Conservation (phyloP, 2,797 vertebrate genomes). For the Limosa lapponica region DNA sequence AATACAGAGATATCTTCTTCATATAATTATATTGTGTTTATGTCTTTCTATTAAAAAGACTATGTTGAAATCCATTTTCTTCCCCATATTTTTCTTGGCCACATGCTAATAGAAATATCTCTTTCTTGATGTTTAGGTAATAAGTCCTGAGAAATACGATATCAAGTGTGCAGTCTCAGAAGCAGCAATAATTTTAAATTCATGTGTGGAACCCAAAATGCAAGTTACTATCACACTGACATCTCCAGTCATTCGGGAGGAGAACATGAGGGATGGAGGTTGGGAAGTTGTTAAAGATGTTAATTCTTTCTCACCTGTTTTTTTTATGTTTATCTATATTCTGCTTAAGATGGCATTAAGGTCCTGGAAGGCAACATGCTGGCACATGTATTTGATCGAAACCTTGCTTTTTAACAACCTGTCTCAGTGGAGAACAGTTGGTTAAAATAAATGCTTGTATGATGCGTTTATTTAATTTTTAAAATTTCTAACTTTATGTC, state of each 20-base stretch:
- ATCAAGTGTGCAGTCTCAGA: constrained; percentile 91
- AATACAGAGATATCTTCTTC: not conserved
- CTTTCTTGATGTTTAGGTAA: constrained; percentile 82
- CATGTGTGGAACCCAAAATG: constrained; percentile 94
- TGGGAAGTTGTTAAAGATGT: constrained; percentile 82
- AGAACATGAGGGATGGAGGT: constrained; percentile 94
- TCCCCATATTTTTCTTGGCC: not conserved
- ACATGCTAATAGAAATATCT: constrained; percentile 20
- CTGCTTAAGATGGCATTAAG: constrained; percentile 80
- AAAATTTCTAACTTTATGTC: constrained; percentile 65
- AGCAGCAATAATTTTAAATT: constrained; percentile 92
- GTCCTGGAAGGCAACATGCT: constrained; percentile 89
- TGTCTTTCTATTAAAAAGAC: not conserved
- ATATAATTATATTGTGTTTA: not conserved
- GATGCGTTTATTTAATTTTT: constrained; percentile 60
- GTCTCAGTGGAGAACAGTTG: constrained; percentile 57
- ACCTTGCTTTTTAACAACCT: constrained; percentile 54
- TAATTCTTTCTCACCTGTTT: constrained; percentile 60
- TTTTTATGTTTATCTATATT: constrained; percentile 30
- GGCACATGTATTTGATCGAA: constrained; percentile 82
- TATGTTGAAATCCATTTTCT: not conserved
- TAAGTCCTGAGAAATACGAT: constrained; percentile 96
- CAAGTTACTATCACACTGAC: constrained; percentile 98
- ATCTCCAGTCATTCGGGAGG: constrained; percentile 96
- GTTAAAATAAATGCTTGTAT: constrained; percentile 71